Evolutionary conservation across 1,140 invertebrate genomes (phyloP).

Genomic region (Holotrichia oblita): DNA sequence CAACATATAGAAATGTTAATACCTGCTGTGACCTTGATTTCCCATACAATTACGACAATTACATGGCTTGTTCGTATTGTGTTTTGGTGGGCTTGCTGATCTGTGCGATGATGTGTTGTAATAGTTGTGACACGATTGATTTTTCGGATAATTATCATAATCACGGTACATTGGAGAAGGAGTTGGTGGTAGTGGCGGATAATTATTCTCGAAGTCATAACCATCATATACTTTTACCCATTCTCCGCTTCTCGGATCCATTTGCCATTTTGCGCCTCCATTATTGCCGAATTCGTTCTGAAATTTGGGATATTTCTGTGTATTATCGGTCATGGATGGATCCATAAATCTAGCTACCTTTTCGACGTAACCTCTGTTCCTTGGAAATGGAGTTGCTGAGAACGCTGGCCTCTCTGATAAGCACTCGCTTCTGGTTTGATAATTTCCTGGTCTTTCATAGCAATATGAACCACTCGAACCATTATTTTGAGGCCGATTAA

Average conservation of each 20-base stretch:
- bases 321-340: slow-evolving; percentile 37
- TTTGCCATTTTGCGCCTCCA: slow-evolving; percentile 49
- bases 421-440: slow-evolving; percentile 44
- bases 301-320: slow-evolving; percentile 33
- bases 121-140: slow-evolving; percentile 4
- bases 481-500: slow-evolving; percentile 41
- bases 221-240: slow-evolving; percentile 50
- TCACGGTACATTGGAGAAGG: slow-evolving; percentile 14
- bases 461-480: slow-evolving; percentile 44
- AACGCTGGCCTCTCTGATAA: slow-evolving; percentile 43
- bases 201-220: slow-evolving; percentile 37
- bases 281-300: slow-evolving; percentile 39
- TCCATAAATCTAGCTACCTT: slow-evolving; percentile 47
- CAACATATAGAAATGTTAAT: background rate
- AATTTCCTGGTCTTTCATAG: slow-evolving; percentile 46
- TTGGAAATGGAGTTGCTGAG: slow-evolving; percentile 43
- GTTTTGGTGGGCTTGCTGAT: slow-evolving; percentile 25
- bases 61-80: slow-evolving; percentile 17
- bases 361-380: slow-evolving; percentile 42
- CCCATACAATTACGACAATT: slow-evolving; percentile 37
- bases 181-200: slow-evolving; percentile 19
- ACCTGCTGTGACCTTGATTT: background rate
- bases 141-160: slow-evolving; percentile 23
- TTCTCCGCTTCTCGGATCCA: slow-evolving; percentile 54
- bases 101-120: background rate